Evolutionary conservation across 1,140 invertebrate genomes (phyloP).

Genomic region (Chionoecetes opilio): DNA sequence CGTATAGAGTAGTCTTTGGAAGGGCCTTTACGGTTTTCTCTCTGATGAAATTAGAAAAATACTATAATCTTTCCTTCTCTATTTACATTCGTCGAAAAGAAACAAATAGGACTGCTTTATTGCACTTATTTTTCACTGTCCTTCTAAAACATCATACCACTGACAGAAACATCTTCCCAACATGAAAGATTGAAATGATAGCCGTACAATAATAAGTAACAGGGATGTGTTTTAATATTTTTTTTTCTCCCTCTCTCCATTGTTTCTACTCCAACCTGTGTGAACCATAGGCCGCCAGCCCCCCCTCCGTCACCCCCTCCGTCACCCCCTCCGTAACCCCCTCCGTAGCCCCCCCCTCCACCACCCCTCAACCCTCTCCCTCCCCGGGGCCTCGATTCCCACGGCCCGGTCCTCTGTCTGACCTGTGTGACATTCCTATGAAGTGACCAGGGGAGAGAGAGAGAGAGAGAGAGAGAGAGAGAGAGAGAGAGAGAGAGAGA

Average conservation of each 20-base stretch:
- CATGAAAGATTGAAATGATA: background rate
- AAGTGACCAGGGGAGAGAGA: background rate
- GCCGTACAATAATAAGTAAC: background rate
- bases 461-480: constrained; percentile 9
- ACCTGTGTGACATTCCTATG: constrained; percentile 32
- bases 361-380: constrained; percentile 23
- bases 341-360: background rate
- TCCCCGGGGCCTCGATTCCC: background rate
- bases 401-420: background rate
- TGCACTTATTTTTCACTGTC: background rate
- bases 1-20: too few species aligned
- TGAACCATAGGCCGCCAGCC: background rate
- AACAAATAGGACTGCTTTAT: background rate
- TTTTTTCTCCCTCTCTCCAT: constrained; percentile 5
- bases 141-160: background rate
- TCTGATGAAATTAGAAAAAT: too few species aligned
- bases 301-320: background rate
- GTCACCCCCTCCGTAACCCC: background rate
- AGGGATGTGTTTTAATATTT: background rate
- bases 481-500: constrained; percentile 38
- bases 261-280: background rate
- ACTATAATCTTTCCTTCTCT: background rate
- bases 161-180: background rate
- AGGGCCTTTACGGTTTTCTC: too few species aligned
- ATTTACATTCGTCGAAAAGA: background rate